Evolutionary conservation across 2,797 vertebrate genomes (phyloP), one percentile per base, ranked within the genome.

Genomic region (Vespertilio murinus): DNA sequence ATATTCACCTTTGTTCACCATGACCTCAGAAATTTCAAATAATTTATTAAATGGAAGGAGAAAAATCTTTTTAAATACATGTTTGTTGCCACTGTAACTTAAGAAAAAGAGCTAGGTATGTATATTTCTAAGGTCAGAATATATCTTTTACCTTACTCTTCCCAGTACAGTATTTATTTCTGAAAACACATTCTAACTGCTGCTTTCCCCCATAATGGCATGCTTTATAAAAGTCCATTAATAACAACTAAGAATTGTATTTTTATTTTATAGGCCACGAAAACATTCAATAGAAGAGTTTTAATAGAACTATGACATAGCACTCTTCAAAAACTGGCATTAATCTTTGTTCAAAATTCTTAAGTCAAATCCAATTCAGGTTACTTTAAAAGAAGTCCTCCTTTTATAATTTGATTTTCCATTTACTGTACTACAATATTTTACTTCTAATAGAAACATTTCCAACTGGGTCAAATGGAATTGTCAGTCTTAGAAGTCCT

Each of bases 391-490:
- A 84, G 40, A 84, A 80, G 33, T 23, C 38, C 13, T 67, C 6
- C 35, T 38, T 88, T 92, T 92, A 38, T 56, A 73, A 79, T 73
- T 77, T 38, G 30, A 33, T 81, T 88, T 84, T 54, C 28, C 20
- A 40, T 35, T 45, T 67, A 75, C 49, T 67, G n/a, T 33, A 23
- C 42, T 38, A 61, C 20, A 49, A 22, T 30, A 70, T 81, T 90
- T 90, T 81, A 52, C 8, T 92, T 90, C 28, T 75, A 81, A 23
- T 38, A 90, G 52, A 93, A 86, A 54, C 52, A 28, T 25, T 89
- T 92, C 38, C 61, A 69, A 52, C 23, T 61, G 18, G 33, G 47
- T 79, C n/a, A 49, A 56, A 54, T 33, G 54, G 9, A 75, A 52
- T 13, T 52, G 30, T 61, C 42, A 64, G 40, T 69, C 52, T 69